Percentiles rank a stretch among this genome's conserved stretches.
Evolutionary conservation across 2,113 vertebrate species (phyloP).

Genomic region (Amazona guildingii): DNA sequence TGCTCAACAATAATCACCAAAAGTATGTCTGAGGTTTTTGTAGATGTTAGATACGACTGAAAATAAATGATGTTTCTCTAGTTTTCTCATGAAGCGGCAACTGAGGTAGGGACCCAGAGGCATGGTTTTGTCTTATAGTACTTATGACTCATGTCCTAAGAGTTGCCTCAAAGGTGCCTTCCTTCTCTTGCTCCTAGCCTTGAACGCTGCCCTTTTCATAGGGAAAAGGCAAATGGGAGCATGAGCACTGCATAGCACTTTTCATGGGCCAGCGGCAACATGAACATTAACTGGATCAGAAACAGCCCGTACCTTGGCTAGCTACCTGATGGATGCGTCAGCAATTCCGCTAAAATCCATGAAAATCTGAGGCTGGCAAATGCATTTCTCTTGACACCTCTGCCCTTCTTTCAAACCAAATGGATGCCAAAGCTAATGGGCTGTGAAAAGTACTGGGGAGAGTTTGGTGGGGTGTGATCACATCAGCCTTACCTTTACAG

Average conservation of each 20-base stretch:
- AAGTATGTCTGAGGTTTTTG: background rate
- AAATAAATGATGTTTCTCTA: background rate
- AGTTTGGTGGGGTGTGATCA: background rate
- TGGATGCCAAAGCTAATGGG: background rate
- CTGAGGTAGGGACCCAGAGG: background rate
- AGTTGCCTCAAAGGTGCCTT: background rate
- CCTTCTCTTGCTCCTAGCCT: background rate
- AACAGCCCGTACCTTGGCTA: background rate
- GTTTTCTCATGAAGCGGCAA: background rate
- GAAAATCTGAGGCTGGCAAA: background rate
- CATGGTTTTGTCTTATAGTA: background rate
- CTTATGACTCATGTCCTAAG: background rate
- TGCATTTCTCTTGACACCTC: background rate
- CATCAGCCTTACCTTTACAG: background rate
- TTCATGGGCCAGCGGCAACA: background rate
- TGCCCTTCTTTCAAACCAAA: background rate
- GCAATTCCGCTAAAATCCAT: background rate
- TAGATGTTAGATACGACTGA: background rate
- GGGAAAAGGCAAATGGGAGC: background rate
- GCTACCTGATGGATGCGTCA: background rate
- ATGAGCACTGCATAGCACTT: fast-evolving
- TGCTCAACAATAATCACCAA: background rate
- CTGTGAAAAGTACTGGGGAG: background rate
- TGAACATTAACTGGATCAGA: background rate
- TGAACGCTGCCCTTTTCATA: background rate